These are phyloP conservation scores for Microplitis mediator DNA, from an alignment of 1,140 invertebrate genomes.

Conservation along the genomic window DNA sequence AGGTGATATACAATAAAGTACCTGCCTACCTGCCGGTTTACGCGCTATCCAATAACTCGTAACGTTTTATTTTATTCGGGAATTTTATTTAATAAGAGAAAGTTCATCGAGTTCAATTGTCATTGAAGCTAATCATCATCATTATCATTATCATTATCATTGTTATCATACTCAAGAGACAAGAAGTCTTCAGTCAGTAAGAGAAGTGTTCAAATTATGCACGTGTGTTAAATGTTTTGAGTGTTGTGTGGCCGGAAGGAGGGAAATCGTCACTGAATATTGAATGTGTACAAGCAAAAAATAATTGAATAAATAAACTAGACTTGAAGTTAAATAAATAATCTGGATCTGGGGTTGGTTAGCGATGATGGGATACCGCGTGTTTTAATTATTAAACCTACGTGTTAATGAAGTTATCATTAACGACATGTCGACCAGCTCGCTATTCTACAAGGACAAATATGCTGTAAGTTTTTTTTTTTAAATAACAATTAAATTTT, in stretches of 20 bases:
- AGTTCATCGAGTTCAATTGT: background rate
- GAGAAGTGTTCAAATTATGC: background rate
- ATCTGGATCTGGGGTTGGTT: background rate
- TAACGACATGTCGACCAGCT: slow-evolving; percentile 56
- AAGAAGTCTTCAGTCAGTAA: background rate
- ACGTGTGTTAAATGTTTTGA: background rate
- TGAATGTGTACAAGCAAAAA: background rate
- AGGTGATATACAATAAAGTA: slow-evolving; percentile 36
- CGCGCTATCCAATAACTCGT: no score
- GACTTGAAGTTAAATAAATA: background rate
- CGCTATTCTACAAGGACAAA: slow-evolving; percentile 60
- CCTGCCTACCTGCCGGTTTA: background rate
- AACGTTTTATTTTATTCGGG: no score
- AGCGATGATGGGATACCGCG: background rate
- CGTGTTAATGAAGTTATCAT: slow-evolving; percentile 31
- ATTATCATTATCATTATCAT: background rate
- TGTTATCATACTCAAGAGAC: background rate
- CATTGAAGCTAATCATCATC: background rate
- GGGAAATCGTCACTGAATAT: background rate
- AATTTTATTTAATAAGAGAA: no score
- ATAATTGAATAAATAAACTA: background rate
- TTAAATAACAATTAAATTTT: background rate
- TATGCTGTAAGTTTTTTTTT: slow-evolving; percentile 50
- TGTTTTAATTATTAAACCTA: slow-evolving; percentile 23
- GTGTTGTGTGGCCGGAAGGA: background rate